Evolutionary conservation across 2,888 invertebrate genomes (phyloP), one percentile per base, ranked within the genome.

Genomic region (Brachypalpus laphriformis): DNA sequence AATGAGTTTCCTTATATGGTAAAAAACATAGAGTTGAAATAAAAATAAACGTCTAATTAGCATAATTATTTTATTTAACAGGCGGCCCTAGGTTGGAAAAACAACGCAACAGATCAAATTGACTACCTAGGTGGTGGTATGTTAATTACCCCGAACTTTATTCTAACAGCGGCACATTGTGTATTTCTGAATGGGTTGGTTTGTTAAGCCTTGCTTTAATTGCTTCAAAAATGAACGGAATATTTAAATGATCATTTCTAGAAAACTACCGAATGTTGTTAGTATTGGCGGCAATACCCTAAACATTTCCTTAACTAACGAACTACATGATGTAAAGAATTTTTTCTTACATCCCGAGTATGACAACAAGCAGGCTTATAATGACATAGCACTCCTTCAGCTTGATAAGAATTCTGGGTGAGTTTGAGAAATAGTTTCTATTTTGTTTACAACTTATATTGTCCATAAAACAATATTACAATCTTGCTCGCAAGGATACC

Each of bases 381-480:
- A 80, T 20, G 83, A 85, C 14, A 85, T 85, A 37, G 78, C 83
- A 18, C 45, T 85, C 1, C n/a, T 85, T 6, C 47, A 65, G 16
- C 45, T 85, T 5, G 28, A 1, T 2, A 8, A 14, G 2, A n/a
- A 3, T 3, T 61, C 74, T 0, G 4, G 9, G 75, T 80, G 25
- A 74, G 68, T 70, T 68, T 16, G 3, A n/a, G 7, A 1, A 40
- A 0, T 40, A 14, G 3, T 25, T 25, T 3, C 2, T 25, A 25
- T 25, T 25, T 25, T 2, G 25, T n/a, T n/a, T n/a, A n/a, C n/a
- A n/a, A n/a, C n/a, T n/a, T n/a, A n/a, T n/a, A n/a, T n/a, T n/a
- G n/a, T n/a, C n/a, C n/a, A n/a, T n/a, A n/a, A n/a, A n/a, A n/a
- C n/a, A n/a, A n/a, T n/a, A n/a, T n/a, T n/a, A n/a, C n/a, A n/a